Percentiles rank a stretch among this genome's conserved stretches.
Evolutionary conservation across 2,113 vertebrate species (phyloP).

Genomic region (Cottus gobio): DNA sequence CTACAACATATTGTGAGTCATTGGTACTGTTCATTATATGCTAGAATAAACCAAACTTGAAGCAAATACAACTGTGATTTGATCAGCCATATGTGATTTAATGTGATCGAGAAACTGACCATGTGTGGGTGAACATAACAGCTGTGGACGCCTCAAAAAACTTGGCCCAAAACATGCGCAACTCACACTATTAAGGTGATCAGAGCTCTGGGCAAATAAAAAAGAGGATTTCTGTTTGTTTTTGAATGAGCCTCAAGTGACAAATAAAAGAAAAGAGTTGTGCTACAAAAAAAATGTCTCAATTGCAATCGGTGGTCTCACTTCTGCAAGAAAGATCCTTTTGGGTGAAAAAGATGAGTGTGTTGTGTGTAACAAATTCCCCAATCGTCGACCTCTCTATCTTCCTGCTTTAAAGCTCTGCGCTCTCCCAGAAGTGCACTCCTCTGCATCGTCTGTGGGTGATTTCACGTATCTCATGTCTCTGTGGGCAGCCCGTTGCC

Average conservation of each 20-base stretch:
- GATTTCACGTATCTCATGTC: conserved; percentile 36
- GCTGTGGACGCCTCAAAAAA: background rate
- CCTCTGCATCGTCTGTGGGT: background rate
- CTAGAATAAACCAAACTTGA: background rate
- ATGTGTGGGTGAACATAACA: too few relatives aligned
- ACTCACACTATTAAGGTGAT: background rate
- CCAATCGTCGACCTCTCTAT: background rate
- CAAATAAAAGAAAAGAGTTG: background rate
- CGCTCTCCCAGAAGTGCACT: conserved; percentile 8
- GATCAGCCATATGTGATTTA: background rate
- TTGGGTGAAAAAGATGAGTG: conserved; percentile 7
- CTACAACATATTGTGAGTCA: background rate
- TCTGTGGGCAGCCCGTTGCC: background rate
- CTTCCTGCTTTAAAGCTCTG: background rate
- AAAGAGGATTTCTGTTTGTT: background rate
- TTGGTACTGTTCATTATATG: background rate
- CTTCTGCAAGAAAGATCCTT: conserved; percentile 30
- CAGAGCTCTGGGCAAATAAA: background rate
- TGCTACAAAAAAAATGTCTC: background rate
- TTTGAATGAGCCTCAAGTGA: conserved; percentile 8
- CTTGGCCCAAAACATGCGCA: background rate
- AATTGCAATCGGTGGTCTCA: background rate
- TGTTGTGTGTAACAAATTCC: conserved; percentile 7
- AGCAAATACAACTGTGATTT: background rate
- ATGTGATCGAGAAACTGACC: background rate